These are phyloP conservation scores for Phytoseiulus persimilis DNA, from an alignment of 2,888 invertebrate species.

Conservation along the genomic window DNA sequence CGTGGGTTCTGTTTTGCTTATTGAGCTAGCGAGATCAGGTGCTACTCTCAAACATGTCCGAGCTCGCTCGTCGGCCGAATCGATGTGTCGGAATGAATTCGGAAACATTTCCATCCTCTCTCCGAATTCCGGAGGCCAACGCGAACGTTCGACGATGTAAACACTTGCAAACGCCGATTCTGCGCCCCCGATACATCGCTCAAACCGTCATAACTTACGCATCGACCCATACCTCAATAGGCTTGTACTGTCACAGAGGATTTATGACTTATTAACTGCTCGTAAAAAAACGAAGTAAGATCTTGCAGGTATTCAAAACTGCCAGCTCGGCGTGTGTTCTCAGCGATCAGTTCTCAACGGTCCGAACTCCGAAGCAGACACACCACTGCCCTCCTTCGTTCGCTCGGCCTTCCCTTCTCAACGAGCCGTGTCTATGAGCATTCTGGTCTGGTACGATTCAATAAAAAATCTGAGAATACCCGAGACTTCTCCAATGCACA, in stretches of 20 bases:
- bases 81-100: neutral
- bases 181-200: neutral
- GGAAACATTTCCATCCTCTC: neutral
- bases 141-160: neutral
- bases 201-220: neutral
- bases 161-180: neutral
- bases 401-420: neutral
- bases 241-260: neutral
- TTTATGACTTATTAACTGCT: neutral
- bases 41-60: neutral
- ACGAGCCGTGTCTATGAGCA: neutral
- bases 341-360: neutral
- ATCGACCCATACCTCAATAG: neutral
- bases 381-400: neutral
- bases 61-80: neutral
- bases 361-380: neutral
- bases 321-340: neutral
- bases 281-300: neutral
- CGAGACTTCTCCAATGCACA: neutral
- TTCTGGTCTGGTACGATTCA: neutral
- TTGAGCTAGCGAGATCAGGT: neutral
- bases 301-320: neutral
- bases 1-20: no score
- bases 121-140: no score
- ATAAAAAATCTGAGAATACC: neutral